Base-by-base conservation (phyloP, 2,797 vertebrate species). In the Arrhamphus sclerolepis region DNA sequence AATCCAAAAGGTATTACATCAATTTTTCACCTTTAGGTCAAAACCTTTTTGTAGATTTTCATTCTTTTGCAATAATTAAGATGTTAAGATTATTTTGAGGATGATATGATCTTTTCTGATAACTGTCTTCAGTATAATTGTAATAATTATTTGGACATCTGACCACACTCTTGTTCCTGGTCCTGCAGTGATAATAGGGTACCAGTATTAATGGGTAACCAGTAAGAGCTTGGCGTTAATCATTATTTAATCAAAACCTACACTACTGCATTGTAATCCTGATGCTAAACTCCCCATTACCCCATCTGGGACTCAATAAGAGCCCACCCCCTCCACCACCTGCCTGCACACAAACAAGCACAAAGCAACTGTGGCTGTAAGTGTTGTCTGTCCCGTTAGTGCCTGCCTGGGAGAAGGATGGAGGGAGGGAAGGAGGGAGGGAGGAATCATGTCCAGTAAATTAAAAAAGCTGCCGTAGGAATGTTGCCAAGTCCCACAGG, bases 211-310 rank as follows among this genome's bases (percentile, higher is more conserved):
- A 50, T 66, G 51, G 53, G 60, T 53, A 46, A 64, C 65, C 51
- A 42, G 46, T 48, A 69, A 77, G 76, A 64, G 81, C 75, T 80
- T 85, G 95, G 91, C 93, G 87, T 94, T n/a, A 95, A 95, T 96
- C 93, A 93, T 87, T 62, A 89, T 92, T 92, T 92, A 93, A 93
- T 94, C 92, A 86, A 87, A 92, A 92, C 92, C 92, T 89, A 89
- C 93, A 95, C 92, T 96, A 92, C 95, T 94, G 94, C 94, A 94
- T 94, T 94, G 92, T 98, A 96, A 97, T 97, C 96, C 94, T 92
- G 93, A 94, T 96, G 94, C 95, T 96, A 95, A 97, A 95, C 93
- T 93, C 91, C 91, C 93, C 87, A 94, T 94, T 95, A 95, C 95
- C 94, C 96, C 96, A 96, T 96, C 94, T 95, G 95, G 95, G 94